phyloP scores from a whole-genome alignment of 2,797 vertebrate species.

The Huso huso region DNA sequence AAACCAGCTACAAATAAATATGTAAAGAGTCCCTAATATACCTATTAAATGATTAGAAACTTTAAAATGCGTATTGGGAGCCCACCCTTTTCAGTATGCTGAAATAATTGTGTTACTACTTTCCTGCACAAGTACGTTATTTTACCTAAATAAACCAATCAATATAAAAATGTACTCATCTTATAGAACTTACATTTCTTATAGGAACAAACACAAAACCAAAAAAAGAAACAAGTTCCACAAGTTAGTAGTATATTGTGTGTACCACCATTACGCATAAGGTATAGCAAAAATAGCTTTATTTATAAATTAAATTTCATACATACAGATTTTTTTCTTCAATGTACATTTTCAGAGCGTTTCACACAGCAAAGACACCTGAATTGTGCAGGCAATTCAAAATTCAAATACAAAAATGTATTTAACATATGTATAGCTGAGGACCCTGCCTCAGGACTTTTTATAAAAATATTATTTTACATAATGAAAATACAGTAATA shows the following conservation, averaged over 20 bases:
- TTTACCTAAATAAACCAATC: no score
- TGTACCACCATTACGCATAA: conserved; percentile 85
- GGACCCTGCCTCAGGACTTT: conserved; percentile 72
- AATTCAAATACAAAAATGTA: conserved; percentile 98
- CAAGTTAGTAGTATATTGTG: conserved; percentile 45
- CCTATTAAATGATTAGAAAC: background rate
- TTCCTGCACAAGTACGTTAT: no score
- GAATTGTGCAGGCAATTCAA: conserved; percentile 74
- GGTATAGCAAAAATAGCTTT: conserved; percentile 98
- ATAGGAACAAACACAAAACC: conserved; percentile 18
- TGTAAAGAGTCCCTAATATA: conserved; percentile 13
- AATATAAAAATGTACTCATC: no score
- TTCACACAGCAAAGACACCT: conserved; percentile 72
- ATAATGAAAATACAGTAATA: conserved; percentile 34
- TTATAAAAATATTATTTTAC: conserved; percentile 66
- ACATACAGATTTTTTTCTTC: conserved; percentile 67
- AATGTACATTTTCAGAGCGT: conserved; percentile 60
- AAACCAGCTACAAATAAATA: conserved; percentile 8
- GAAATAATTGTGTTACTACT: no score
- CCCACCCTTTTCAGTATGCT: no score
- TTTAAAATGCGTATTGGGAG: no score
- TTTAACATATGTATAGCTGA: conserved; percentile 72
- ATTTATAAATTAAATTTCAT: conserved; percentile 98
- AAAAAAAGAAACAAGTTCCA: conserved; percentile 7
- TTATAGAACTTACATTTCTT: background rate